phyloP scores from a whole-genome alignment of 2,797 vertebrate species.

The Xenopus petersii region DNA sequence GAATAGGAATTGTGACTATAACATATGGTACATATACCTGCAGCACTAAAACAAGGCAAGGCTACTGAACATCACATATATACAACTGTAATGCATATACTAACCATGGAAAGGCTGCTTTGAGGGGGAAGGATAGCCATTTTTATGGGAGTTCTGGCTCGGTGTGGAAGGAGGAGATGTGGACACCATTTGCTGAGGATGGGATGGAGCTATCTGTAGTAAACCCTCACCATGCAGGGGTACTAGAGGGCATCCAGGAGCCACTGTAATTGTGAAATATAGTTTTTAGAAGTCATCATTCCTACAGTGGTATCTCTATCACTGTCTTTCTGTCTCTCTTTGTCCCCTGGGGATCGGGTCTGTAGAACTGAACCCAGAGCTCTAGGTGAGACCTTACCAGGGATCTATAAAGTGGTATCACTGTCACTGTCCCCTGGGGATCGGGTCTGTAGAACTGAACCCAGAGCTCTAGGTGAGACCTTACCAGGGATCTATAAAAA shows the following conservation, averaged over 20 bases:
- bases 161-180: constrained; percentile 61
- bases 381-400: no score
- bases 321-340: no score
- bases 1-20: neutral
- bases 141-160: constrained; percentile 60
- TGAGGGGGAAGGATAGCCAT: constrained; percentile 63
- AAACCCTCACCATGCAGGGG: constrained; percentile 56
- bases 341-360: no score
- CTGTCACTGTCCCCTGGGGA: no score
- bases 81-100: constrained; percentile 46
- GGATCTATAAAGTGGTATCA: no score
- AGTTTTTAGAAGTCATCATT: no score
- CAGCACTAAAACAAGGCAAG: no score
- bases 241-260: constrained; percentile 34
- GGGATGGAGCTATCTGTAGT: constrained; percentile 61
- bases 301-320: no score
- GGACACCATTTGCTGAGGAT: constrained; percentile 50
- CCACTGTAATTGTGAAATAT: constrained; percentile 6
- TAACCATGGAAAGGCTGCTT: constrained; percentile 62
- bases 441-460: no score
- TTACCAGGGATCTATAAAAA: no score
- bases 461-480: no score
- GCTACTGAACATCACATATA: neutral
- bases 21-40: neutral
- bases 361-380: no score